A percentile compares a stretch with the other conserved stretches of the same genome.
Evolutionary conservation across 35 echinoderm and acorn worm species (phyloP).

Genomic region (Apostichopus californicus): DNA sequence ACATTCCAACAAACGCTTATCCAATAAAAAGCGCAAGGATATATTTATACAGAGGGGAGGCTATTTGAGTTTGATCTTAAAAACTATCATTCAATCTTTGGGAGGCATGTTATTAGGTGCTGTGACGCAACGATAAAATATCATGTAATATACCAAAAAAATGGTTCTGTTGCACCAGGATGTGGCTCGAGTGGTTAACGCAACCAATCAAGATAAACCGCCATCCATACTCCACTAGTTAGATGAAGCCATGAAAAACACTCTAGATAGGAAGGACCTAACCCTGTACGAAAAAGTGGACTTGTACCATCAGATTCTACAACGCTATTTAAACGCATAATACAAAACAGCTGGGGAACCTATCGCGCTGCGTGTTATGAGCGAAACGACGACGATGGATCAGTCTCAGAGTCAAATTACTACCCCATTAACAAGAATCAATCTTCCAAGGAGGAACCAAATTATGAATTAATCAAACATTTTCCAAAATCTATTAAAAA

Average conservation of each 20-base stretch:
- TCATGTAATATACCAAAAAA: conserved; percentile 28
- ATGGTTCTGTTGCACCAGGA: conserved; percentile 41
- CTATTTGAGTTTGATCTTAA: conserved; percentile 28
- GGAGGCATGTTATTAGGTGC: conserved; percentile 27
- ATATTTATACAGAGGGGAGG: conserved; percentile 36
- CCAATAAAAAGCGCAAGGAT: background rate
- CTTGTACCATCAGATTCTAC: conserved; percentile 48
- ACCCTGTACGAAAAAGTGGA: conserved; percentile 41
- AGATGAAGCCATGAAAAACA: conserved; percentile 12
- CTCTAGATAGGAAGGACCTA: conserved; percentile 11
- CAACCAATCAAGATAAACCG: background rate
- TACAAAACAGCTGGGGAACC: background rate
- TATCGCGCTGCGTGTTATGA: background rate
- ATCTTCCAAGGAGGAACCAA: background rate
- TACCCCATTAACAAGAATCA: too few relatives aligned
- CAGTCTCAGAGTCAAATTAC: background rate
- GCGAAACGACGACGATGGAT: too few relatives aligned
- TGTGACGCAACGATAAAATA: background rate
- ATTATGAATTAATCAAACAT: background rate
- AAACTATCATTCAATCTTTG: background rate
- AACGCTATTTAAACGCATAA: conserved; percentile 3
- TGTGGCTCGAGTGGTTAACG: conserved; percentile 18
- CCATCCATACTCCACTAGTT: background rate
- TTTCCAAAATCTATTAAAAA: conserved; percentile 34
- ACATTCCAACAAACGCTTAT: background rate